Conservation (phyloP, 30 jellyfish, hydroid and myxozoan genomes). For the Cassiopea andromeda region DNA sequence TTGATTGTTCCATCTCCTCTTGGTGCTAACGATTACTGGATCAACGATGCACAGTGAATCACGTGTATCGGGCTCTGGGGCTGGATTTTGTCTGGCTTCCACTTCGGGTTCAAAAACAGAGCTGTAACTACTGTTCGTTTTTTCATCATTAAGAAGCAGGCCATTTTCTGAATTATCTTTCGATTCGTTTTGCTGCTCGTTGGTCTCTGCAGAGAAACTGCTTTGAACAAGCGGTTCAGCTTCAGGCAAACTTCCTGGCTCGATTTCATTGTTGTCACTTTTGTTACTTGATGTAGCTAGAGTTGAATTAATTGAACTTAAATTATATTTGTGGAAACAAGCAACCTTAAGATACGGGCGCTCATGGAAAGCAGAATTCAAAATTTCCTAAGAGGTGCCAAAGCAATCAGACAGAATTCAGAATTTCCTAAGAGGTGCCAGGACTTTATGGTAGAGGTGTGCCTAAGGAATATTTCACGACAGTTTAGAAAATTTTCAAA, state of each 20-base stretch:
- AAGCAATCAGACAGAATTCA: no score
- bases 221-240: conserved; percentile 45
- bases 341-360: neutral
- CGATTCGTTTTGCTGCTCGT: neutral
- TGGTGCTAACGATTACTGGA: neutral
- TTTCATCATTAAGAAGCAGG: conserved; percentile 38
- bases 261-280: conserved; percentile 23
- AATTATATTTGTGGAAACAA: neutral
- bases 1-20: conserved; percentile 32
- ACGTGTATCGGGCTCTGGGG: neutral
- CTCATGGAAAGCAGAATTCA: no score
- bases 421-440: no score
- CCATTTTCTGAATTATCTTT: conserved; percentile 32
- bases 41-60: conserved; percentile 25
- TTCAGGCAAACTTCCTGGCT: conserved; percentile 27
- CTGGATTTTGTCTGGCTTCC: conserved; percentile 13
- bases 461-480: no score
- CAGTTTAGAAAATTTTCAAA: no score
- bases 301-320: neutral
- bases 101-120: conserved; percentile 66
- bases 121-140: conserved; percentile 58
- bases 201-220: conserved; percentile 24
- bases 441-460: no score
- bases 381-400: no score
- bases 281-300: conserved; percentile 54